Evolutionary conservation across 2,113 vertebrate species (phyloP).

Genomic region (Acrocephalus arundinaceus): DNA sequence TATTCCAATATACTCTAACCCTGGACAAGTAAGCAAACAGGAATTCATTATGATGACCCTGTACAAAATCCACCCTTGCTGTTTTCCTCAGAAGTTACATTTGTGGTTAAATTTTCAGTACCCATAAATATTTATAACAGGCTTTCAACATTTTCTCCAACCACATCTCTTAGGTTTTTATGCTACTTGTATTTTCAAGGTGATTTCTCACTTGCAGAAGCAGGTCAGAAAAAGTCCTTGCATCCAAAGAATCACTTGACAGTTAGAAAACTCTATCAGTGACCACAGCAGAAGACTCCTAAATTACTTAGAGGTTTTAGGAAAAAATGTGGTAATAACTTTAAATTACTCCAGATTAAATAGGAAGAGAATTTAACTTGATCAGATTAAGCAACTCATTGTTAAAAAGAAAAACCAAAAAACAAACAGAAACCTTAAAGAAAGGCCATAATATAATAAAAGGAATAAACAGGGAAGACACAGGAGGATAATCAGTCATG

Average conservation of each 20-base stretch:
- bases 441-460: background rate
- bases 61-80: background rate
- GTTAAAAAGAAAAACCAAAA: background rate
- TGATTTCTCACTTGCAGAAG: background rate
- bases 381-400: background rate
- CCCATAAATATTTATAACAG: background rate
- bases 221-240: background rate
- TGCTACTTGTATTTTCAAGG: slow-evolving; percentile 11
- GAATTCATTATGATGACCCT: background rate
- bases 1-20: background rate
- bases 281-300: background rate
- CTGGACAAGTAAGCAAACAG: background rate
- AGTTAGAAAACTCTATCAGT: background rate
- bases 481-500: background rate
- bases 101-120: slow-evolving; percentile 6
- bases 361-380: background rate
- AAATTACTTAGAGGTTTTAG: background rate
- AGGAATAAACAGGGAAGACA: background rate
- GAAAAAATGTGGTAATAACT: background rate
- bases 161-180: background rate
- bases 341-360: background rate
- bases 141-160: background rate
- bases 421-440: background rate
- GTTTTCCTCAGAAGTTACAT: background rate
- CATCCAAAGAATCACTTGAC: background rate